Base-by-base conservation (phyloP, 1,140 invertebrate genomes). In the Telenomus remus region DNA sequence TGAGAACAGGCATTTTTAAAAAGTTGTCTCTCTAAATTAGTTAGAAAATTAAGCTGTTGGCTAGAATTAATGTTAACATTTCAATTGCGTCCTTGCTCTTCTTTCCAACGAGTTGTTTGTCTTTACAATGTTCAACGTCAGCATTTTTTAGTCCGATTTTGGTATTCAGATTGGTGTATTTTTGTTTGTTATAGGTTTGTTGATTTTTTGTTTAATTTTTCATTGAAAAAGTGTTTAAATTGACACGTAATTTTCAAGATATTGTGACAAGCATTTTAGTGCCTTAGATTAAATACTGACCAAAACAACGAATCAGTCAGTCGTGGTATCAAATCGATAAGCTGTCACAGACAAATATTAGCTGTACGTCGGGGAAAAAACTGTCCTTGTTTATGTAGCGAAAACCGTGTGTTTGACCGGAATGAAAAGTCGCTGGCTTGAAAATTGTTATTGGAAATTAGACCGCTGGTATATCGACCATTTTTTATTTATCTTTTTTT, bases 321-420 rank as follows among this genome's bases (percentile, higher is more conserved):
- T 50, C 61, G 44, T 11, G 44, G 44, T 50, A 61, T 61, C 50
- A 44, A 70, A 61, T 70, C 56, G 56, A 60, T 69, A 69, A 69
- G 16, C 56, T 70, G 66, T 56, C 57, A 59, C 37, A 35, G 56
- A 55, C 57, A 61, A 70, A 61, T 61, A 70, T 60, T 55, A 60
- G 48, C 42, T 47, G 15, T 27, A 39, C 19, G 6, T 11, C 27
- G 16, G 13, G 8, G 46, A 48, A 60, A 69, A 54, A 48, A 53
- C 35, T 44, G 16, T 37, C 19, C 11, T 53, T 68, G 39, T 59
- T 68, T 43, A 56, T 68, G 35, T 49, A 44, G 13, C 11, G 42
- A 14, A 42, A 65, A 65, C 14, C 9, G 3, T 53, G 42, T 44
- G n/a, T 35, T 47, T 47, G 0, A 16, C 10, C 7, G 12, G n/a